Evolutionary conservation across 2,113 vertebrate genomes (phyloP).

Genomic region (Zeus faber): DNA sequence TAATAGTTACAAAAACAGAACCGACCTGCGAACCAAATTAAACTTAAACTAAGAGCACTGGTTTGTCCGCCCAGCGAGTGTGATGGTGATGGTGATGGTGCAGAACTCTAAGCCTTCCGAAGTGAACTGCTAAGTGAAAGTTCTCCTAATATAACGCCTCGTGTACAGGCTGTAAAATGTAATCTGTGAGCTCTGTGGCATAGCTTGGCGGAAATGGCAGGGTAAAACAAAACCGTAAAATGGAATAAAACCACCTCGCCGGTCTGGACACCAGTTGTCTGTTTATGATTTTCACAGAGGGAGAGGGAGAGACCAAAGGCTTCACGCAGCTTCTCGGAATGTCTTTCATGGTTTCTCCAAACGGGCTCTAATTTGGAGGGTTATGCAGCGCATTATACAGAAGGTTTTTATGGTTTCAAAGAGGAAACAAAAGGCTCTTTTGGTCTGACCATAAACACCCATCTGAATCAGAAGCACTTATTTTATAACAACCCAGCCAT

Average conservation of each 20-base stretch:
- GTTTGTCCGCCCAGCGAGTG: too few species aligned
- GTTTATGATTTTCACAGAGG: conserved; percentile 14
- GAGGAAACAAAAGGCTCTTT: conserved; percentile 7
- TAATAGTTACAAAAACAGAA: too few species aligned
- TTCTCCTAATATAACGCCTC: too few species aligned
- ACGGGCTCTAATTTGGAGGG: conserved; percentile 30
- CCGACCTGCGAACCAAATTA: too few species aligned
- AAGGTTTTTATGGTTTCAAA: conserved; percentile 13
- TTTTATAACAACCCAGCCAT: conserved; percentile 21
- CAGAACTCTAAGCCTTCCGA: too few species aligned
- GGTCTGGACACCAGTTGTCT: conserved; percentile 11
- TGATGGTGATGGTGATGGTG: too few species aligned
- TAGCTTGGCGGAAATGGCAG: neutral
- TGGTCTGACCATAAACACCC: conserved; percentile 37
- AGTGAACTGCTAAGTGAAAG: too few species aligned
- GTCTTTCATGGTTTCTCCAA: conserved; percentile 48
- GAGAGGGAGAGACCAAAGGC: conserved; percentile 21
- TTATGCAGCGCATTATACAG: conserved; percentile 28
- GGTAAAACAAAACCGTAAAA: neutral
- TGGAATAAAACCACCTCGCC: neutral
- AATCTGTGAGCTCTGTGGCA: too few species aligned
- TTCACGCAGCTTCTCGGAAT: conserved; percentile 28
- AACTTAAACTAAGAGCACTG: too few species aligned
- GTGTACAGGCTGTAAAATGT: too few species aligned
- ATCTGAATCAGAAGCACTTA: conserved; percentile 6